A percentile compares a stretch with the other conserved stretches of the same genome.
phyloP scores from a whole-genome alignment of 2,888 invertebrate species.

The Brachyptera risi region DNA sequence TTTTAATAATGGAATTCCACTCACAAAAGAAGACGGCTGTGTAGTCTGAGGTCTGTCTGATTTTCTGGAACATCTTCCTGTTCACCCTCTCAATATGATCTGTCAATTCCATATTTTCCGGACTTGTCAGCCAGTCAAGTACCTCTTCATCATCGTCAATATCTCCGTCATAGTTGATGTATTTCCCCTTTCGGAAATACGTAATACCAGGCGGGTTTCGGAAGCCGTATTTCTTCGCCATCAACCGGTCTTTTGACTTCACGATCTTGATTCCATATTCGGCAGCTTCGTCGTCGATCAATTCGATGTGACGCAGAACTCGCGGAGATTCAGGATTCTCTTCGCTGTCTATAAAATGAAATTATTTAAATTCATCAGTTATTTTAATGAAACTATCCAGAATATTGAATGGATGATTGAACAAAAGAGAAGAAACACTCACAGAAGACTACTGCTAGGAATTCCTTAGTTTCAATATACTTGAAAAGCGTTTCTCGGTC shows the following conservation, averaged over 20 bases:
- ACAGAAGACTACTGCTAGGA: slow-evolving; percentile 90
- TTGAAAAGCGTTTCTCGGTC: slow-evolving; percentile 75
- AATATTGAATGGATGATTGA: too few relatives aligned
- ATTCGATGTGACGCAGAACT: slow-evolving; percentile 78
- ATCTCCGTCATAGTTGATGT: slow-evolving; percentile 86
- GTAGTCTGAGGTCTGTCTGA: slow-evolving; percentile 82
- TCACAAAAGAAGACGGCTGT: slow-evolving; percentile 91
- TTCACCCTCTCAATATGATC: slow-evolving; percentile 91
- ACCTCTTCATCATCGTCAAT: slow-evolving; percentile 86
- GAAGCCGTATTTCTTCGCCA: slow-evolving; percentile 91
- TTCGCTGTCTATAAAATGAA: slow-evolving; percentile 79
- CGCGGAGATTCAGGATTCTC: slow-evolving; percentile 76
- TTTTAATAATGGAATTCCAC: too few relatives aligned
- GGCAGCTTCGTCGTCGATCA: slow-evolving; percentile 87
- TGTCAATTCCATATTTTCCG: slow-evolving; percentile 89
- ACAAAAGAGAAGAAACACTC: slow-evolving; percentile 48
- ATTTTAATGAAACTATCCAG: too few relatives aligned
- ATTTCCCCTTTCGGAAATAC: slow-evolving; percentile 85
- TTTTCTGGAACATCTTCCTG: slow-evolving; percentile 88
- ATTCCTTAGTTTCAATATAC: slow-evolving; percentile 85
- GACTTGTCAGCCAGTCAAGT: slow-evolving; percentile 88
- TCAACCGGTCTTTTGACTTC: slow-evolving; percentile 79
- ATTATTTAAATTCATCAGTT: slow-evolving; percentile 22
- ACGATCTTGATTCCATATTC: slow-evolving; percentile 90
- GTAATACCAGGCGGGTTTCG: slow-evolving; percentile 87